These are phyloP conservation scores for Hydrophis major DNA, from an alignment of 2,797 vertebrate genomes.

Conservation along the genomic window DNA sequence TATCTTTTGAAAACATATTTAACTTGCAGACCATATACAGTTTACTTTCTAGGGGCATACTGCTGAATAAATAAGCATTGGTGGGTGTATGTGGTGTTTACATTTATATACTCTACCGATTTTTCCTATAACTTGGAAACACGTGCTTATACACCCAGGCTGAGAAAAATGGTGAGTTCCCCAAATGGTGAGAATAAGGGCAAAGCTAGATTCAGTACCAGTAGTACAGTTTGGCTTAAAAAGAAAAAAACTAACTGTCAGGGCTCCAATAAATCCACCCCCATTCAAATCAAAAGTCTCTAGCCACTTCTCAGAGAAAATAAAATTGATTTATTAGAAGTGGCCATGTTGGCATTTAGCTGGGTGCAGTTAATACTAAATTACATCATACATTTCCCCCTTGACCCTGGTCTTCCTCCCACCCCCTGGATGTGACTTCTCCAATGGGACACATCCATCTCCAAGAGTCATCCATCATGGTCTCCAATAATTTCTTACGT, in stretches of 20 bases:
- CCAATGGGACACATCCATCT: too few species aligned
- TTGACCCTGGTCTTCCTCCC: too few species aligned
- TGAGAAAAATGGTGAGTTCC: background rate
- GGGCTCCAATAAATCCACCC: too few species aligned
- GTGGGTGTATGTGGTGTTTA: constrained; percentile 14
- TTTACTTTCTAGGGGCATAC: constrained; percentile 55
- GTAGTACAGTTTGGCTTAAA: background rate
- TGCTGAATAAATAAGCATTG: constrained; percentile 49
- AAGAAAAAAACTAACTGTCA: background rate
- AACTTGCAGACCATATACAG: constrained; percentile 51
- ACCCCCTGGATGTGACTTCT: too few species aligned
- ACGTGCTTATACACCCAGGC: background rate
- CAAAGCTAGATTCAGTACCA: background rate
- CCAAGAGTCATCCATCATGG: too few species aligned
- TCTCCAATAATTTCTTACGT: too few species aligned
- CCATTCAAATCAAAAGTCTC: too few species aligned
- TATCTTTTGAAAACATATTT: constrained; percentile 53
- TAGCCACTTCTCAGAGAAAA: too few species aligned
- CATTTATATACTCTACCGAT: constrained; percentile 13
- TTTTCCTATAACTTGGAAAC: background rate
- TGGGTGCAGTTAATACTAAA: too few species aligned
- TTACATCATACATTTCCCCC: too few species aligned
- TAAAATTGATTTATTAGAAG: too few species aligned
- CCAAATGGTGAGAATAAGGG: background rate
- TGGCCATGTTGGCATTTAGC: too few species aligned